A percentile compares a stretch with the other conserved stretches of the same genome.
These are phyloP conservation scores for Baccha elongata DNA, from an alignment of 2,888 invertebrate species.

Conservation along the genomic window DNA sequence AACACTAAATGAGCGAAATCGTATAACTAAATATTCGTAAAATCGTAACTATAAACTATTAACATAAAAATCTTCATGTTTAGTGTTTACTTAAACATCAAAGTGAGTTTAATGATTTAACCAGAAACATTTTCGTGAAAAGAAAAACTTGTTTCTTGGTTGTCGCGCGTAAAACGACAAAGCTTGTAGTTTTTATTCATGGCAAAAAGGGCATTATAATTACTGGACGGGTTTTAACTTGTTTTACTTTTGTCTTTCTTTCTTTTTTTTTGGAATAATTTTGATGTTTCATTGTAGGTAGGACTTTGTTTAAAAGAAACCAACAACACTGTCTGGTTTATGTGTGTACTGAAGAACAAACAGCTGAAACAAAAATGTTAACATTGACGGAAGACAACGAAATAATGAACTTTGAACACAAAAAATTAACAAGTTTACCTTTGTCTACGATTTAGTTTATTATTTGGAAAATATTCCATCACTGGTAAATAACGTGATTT, in stretches of 20 bases:
- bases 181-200: no score
- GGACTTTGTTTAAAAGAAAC: background rate
- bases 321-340: background rate
- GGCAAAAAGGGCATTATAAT: no score
- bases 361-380: background rate
- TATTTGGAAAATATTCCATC: constrained; percentile 8
- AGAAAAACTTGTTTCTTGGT: background rate
- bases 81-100: no score
- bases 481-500: background rate
- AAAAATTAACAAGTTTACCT: background rate
- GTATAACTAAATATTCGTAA: no score
- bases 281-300: no score
- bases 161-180: background rate
- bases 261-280: no score
- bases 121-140: background rate
- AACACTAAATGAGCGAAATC: background rate
- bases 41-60: no score
- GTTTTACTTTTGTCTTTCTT: no score
- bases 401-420: background rate
- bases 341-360: background rate
- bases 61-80: no score
- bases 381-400: background rate
- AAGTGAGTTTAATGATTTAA: background rate
- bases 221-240: no score
- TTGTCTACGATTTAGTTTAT: background rate